A percentile compares a stretch with the other conserved stretches of the same genome.
These are phyloP conservation scores for Montipora capricornis DNA, from an alignment of 64 coral and sea anemone genomes.

Conservation along the genomic window DNA sequence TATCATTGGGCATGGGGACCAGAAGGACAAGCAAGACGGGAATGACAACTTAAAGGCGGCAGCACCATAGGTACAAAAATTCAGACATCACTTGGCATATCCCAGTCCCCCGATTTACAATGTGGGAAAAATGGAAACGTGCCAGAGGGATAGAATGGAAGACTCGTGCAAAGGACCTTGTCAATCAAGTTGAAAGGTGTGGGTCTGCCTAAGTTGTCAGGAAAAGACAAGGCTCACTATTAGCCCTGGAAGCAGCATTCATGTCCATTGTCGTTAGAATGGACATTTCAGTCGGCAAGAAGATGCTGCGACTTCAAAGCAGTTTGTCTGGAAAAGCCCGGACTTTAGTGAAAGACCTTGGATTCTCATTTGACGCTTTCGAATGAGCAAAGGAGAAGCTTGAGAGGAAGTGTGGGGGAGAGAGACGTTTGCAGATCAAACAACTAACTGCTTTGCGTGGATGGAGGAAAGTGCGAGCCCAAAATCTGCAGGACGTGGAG, in stretches of 20 bases:
- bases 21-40: no score
- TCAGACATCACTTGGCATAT: not conserved
- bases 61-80: no score
- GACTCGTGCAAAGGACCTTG: not conserved
- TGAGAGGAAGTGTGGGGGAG: slow-evolving; percentile 65
- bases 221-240: slow-evolving; percentile 66
- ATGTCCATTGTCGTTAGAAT: slow-evolving; percentile 33
- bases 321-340: slow-evolving; percentile 45
- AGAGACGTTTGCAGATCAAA: slow-evolving; percentile 33
- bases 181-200: slow-evolving; percentile 70
- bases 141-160: not conserved
- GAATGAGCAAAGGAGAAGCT: slow-evolving; percentile 50
- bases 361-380: slow-evolving; percentile 42
- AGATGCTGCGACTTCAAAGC: slow-evolving; percentile 65
- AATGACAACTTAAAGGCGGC: no score
- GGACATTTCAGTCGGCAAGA: slow-evolving; percentile 58
- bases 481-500: no score
- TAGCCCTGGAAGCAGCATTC: slow-evolving; percentile 66
- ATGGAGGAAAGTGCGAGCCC: no score
- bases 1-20: no score
- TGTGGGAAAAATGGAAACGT: no score
- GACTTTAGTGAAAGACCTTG: slow-evolving; percentile 48
- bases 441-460: no score
- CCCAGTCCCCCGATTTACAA: not conserved
- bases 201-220: slow-evolving; percentile 57